A percentile compares a stretch with the other conserved stretches of the same genome.
Evolutionary conservation across 2,113 vertebrate species (phyloP).

Genomic region (Mobula birostris): DNA sequence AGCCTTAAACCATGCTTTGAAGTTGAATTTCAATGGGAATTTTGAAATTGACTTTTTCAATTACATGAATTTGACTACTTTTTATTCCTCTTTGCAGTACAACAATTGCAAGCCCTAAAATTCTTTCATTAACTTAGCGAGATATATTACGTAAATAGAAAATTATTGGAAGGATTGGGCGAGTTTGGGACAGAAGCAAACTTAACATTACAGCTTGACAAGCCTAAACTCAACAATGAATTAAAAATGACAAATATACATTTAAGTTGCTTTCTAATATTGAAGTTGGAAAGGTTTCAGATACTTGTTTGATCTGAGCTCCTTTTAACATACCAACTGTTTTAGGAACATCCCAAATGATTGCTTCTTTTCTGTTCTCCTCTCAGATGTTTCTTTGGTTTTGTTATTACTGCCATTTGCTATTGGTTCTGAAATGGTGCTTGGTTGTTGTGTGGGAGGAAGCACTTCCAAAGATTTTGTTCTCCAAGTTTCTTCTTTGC

Average conservation of each 20-base stretch:
- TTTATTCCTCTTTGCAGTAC: neutral
- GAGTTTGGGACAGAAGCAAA: neutral
- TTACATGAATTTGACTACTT: neutral
- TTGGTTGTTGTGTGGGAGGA: conserved; percentile 48
- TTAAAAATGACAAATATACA: neutral
- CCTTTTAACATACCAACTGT: conserved; percentile 64
- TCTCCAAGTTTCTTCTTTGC: conserved; percentile 41
- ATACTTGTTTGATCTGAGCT: neutral
- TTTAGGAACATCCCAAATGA: conserved; percentile 85
- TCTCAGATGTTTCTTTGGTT: conserved; percentile 50
- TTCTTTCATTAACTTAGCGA: neutral
- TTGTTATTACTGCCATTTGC: conserved; percentile 49
- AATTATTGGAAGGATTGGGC: neutral
- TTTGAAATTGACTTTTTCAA: neutral
- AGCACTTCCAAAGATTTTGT: conserved; percentile 45
- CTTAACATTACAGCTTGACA: neutral
- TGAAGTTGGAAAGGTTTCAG: neutral
- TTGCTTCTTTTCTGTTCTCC: conserved; percentile 78
- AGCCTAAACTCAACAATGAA: neutral
- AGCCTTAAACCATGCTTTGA: neutral
- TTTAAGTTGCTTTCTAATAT: too few species aligned
- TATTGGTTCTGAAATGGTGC: neutral
- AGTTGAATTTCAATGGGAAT: neutral
- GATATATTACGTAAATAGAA: neutral
- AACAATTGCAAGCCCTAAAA: neutral